These are phyloP conservation scores for Hirundo rustica DNA, from an alignment of 2,797 vertebrate genomes.

Conservation along the genomic window DNA sequence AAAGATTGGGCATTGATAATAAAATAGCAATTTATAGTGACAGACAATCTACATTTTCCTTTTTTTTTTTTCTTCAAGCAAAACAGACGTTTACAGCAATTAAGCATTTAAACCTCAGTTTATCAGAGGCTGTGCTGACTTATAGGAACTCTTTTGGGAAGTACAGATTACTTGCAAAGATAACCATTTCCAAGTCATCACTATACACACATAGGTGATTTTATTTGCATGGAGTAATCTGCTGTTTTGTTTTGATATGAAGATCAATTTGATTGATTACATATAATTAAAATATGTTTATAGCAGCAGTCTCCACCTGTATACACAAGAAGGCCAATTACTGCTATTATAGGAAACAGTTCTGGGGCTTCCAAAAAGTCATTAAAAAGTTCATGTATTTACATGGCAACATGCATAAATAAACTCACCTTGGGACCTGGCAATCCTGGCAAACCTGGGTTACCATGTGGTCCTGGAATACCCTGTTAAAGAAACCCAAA, in stretches of 20 bases:
- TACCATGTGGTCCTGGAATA: slow-evolving; percentile 88
- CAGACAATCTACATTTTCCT: neutral
- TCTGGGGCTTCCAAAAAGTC: neutral
- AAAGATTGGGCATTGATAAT: neutral
- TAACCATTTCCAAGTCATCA: neutral
- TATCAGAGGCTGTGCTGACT: neutral
- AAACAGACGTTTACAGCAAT: neutral
- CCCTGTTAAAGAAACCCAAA: slow-evolving; percentile 78
- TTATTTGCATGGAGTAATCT: neutral
- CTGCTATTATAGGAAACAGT: neutral
- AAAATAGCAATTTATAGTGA: neutral
- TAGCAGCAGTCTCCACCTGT: neutral
- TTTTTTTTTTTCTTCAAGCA: neutral
- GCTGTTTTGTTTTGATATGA: neutral
- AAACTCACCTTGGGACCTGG: slow-evolving; percentile 90
- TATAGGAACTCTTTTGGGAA: neutral
- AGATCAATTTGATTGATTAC: neutral
- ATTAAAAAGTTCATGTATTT: neutral
- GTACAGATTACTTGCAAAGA: neutral
- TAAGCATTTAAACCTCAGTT: neutral
- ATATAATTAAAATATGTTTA: slow-evolving; percentile 23
- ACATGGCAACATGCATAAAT: neutral
- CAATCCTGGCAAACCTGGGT: slow-evolving; percentile 87
- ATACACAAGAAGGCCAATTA: neutral
- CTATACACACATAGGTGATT: neutral